Evolutionary conservation across 2,888 invertebrate species (phyloP).

Genomic region (Mechanitis mazaeus): DNA sequence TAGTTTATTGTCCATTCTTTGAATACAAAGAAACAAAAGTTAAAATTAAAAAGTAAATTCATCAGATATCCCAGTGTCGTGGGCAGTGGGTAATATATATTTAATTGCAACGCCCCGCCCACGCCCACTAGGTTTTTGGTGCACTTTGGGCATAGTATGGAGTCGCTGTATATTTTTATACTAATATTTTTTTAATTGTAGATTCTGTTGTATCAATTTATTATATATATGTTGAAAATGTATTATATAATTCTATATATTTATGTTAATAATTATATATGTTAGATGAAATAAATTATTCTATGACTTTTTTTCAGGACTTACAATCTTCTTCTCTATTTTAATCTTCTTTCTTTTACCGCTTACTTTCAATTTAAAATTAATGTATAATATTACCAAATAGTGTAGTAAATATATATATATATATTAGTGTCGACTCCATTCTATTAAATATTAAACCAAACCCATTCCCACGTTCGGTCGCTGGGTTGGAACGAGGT

Average conservation of each 20-base stretch:
- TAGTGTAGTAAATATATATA: too few species aligned
- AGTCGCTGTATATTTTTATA: slow-evolving; percentile 24
- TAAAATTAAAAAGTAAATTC: neutral
- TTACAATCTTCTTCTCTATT: too few species aligned
- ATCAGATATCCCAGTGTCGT: slow-evolving; percentile 28
- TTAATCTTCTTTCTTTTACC: too few species aligned
- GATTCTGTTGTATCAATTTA: too few species aligned
- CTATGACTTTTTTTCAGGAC: too few species aligned
- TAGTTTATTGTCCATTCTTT: neutral
- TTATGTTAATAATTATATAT: too few species aligned
- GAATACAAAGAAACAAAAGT: neutral
- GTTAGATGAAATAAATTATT: too few species aligned
- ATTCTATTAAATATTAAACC: slow-evolving; percentile 30
- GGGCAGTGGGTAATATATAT: slow-evolving; percentile 45
- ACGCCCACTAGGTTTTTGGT: slow-evolving; percentile 58
- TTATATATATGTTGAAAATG: too few species aligned
- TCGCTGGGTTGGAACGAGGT: slow-evolving; percentile 38
- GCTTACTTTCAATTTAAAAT: too few species aligned
- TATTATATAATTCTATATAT: too few species aligned
- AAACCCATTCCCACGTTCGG: slow-evolving; percentile 57
- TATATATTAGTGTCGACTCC: slow-evolving; percentile 19
- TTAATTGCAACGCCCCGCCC: slow-evolving; percentile 60
- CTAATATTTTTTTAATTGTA: neutral
- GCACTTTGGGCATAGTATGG: slow-evolving; percentile 37
- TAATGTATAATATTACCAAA: too few species aligned